These are phyloP conservation scores for Trichomycterus rosablanca DNA, from an alignment of 2,113 vertebrate genomes.

Conservation along the genomic window DNA sequence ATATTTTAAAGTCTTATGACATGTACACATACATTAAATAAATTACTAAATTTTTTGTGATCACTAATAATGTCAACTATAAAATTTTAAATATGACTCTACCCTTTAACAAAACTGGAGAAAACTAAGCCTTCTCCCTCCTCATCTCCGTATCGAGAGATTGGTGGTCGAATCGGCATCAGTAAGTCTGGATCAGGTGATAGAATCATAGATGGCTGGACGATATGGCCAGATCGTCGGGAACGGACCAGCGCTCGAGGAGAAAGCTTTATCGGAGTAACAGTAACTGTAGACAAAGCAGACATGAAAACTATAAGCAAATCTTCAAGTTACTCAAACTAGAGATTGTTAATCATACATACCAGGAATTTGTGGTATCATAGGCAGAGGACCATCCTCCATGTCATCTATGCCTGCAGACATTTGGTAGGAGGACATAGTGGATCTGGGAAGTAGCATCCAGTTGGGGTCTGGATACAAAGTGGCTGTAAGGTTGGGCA, in stretches of 20 bases:
- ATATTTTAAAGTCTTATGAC: too few species aligned
- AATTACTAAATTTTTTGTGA: too few species aligned
- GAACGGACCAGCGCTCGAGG: slow-evolving; percentile 54
- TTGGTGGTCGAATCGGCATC: slow-evolving; percentile 56
- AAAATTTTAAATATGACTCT: slow-evolving; percentile 44
- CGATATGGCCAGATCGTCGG: slow-evolving; percentile 49
- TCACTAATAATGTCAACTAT: background rate
- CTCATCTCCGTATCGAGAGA: slow-evolving; percentile 55
- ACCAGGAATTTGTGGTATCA: slow-evolving; percentile 59
- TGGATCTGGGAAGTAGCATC: slow-evolving; percentile 77
- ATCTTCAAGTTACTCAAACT: too few species aligned
- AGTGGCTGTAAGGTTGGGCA: slow-evolving; percentile 81
- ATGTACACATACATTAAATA: too few species aligned
- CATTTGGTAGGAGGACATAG: slow-evolving; percentile 77
- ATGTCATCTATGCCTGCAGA: slow-evolving; percentile 83
- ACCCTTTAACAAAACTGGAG: slow-evolving; percentile 69
- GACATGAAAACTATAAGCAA: background rate
- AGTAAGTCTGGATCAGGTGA: slow-evolving; percentile 65
- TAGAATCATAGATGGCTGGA: slow-evolving; percentile 46
- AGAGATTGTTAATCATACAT: background rate
- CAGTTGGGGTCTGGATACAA: slow-evolving; percentile 86
- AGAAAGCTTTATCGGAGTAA: slow-evolving; percentile 59
- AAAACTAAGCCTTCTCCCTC: slow-evolving; percentile 54
- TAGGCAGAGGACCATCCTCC: slow-evolving; percentile 61
- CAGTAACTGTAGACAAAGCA: slow-evolving; percentile 14